These are phyloP conservation scores for Serinus canaria DNA, from an alignment of 2,113 vertebrate genomes.

Conservation along the genomic window DNA sequence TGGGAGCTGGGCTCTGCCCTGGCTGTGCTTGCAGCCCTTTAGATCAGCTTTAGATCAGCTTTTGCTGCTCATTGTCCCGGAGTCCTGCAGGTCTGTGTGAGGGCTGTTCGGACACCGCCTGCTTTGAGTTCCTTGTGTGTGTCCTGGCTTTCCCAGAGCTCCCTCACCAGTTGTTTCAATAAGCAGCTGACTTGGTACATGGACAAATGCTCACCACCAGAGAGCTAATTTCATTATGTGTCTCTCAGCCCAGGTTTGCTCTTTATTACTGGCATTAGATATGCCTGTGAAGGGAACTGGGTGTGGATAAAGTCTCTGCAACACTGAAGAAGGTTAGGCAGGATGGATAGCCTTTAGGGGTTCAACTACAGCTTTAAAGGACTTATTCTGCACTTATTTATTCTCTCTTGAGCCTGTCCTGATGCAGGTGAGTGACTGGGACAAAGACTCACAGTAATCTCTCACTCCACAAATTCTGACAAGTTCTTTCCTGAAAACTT, in stretches of 20 bases:
- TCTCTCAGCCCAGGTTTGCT: not conserved
- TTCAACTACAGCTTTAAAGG: not conserved
- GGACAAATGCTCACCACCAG: not conserved
- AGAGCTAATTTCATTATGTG: rapidly evolving
- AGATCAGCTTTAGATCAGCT: not conserved
- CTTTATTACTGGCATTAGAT: not conserved
- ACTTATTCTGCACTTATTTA: not conserved
- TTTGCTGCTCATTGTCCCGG: not conserved
- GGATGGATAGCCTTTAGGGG: not conserved
- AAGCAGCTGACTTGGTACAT: not conserved
- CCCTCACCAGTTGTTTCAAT: not conserved
- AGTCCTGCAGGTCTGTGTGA: not conserved
- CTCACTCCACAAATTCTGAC: not conserved
- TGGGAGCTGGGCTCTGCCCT: not conserved
- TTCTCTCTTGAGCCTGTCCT: not conserved
- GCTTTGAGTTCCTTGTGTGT: not conserved
- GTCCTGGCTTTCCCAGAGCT: not conserved
- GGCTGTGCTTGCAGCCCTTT: not conserved
- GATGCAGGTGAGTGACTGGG: not conserved
- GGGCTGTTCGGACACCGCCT: not conserved
- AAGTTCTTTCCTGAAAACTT: not conserved
- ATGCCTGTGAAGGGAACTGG: not conserved
- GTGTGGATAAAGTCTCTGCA: not conserved
- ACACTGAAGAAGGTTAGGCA: not conserved
- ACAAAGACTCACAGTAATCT: not conserved